Conservation (phyloP, 1,140 invertebrate genomes). For the Drosophila sp. region DNA sequence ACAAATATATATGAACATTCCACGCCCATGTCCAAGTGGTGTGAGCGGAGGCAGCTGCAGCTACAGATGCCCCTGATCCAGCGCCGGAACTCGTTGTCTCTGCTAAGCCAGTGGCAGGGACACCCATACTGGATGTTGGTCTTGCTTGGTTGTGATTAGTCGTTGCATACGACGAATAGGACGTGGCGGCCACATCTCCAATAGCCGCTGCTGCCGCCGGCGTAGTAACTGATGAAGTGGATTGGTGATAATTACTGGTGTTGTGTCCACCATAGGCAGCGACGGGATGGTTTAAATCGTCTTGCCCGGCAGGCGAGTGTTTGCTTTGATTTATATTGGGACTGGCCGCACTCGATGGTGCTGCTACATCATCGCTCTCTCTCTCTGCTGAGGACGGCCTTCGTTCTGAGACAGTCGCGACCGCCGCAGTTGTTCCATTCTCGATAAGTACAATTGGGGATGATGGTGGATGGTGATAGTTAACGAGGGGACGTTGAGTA, state of each 20-base stretch:
- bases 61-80: constrained; percentile 74
- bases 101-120: constrained; percentile 7
- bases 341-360: constrained; percentile 25
- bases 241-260: constrained; percentile 27
- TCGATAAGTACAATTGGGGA: constrained; percentile 63
- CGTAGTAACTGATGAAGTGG: constrained; percentile 44
- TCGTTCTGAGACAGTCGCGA: not conserved
- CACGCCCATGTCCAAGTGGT: constrained; percentile 91
- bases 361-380: constrained; percentile 30
- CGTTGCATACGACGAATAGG: constrained; percentile 56
- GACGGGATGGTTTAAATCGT: constrained; percentile 31
- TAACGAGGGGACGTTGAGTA: constrained; percentile 84
- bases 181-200: constrained; percentile 61
- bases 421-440: constrained; percentile 15
- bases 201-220: constrained; percentile 67
- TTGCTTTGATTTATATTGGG: constrained; percentile 78
- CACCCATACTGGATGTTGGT: constrained; percentile 13
- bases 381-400: constrained; percentile 17
- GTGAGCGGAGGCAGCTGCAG: constrained; percentile 73
- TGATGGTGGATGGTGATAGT: constrained; percentile 64
- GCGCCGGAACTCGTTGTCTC: constrained; percentile 28
- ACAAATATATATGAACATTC: constrained; percentile 94
- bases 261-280: constrained; percentile 11
- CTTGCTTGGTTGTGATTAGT: constrained; percentile 36
- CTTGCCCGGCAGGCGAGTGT: constrained; percentile 20